phyloP scores from a whole-genome alignment of 2,113 vertebrate species.

The Cyprinus carpio region DNA sequence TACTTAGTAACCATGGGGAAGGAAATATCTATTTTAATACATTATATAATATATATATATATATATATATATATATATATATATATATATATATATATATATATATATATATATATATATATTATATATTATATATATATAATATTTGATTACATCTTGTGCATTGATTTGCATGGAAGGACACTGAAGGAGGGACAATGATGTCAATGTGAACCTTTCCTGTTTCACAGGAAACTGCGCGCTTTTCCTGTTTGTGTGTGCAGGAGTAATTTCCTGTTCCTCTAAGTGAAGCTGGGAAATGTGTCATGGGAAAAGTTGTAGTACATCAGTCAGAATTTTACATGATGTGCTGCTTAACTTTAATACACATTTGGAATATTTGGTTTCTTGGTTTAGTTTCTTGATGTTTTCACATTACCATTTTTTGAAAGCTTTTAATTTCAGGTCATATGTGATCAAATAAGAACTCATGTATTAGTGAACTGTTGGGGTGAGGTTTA shows the following conservation, averaged over 20 bases:
- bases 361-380: too few species aligned
- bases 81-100: too few species aligned
- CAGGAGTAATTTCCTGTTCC: background rate
- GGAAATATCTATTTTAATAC: background rate
- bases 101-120: too few species aligned
- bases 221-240: conserved; percentile 27
- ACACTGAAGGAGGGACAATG: background rate
- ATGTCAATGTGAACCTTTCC: conserved; percentile 8
- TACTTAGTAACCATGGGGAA: background rate
- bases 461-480: background rate
- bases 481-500: background rate
- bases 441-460: background rate
- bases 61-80: too few species aligned
- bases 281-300: background rate
- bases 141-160: background rate
- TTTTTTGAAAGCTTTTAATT: background rate
- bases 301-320: background rate
- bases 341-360: background rate
- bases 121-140: too few species aligned
- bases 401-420: background rate
- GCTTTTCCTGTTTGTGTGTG: conserved; percentile 8
- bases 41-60: too few species aligned
- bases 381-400: background rate
- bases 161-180: background rate
- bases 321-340: background rate